Evolutionary conservation across 1,140 invertebrate species (phyloP).

Genomic region (Mizuhopecten yessoensis): DNA sequence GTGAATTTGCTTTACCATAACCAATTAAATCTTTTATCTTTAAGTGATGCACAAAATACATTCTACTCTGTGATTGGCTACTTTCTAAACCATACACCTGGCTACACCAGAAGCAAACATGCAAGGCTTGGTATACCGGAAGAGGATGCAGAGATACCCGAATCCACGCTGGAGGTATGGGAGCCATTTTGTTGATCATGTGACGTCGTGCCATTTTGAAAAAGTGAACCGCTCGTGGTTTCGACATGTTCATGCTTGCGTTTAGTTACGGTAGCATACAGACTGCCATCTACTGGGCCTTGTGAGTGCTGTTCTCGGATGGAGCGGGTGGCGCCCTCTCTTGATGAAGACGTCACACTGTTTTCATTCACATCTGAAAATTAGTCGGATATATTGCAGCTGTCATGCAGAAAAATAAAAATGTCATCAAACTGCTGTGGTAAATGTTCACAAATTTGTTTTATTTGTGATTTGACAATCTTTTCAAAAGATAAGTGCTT

Average conservation of each 20-base stretch:
- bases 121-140: slow-evolving; percentile 64
- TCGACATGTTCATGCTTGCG: slow-evolving; percentile 66
- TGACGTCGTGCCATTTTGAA: slow-evolving; percentile 58
- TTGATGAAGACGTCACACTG: slow-evolving; percentile 50
- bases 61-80: slow-evolving; percentile 33
- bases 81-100: neutral
- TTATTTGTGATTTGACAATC: too few species aligned
- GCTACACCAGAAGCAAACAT: slow-evolving; percentile 48
- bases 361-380: slow-evolving; percentile 68
- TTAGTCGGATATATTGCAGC: slow-evolving; percentile 44
- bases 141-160: slow-evolving; percentile 73
- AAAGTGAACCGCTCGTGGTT: slow-evolving; percentile 52
- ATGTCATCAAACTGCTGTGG: slow-evolving; percentile 40
- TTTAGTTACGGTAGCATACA: slow-evolving; percentile 89
- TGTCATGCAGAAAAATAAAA: slow-evolving; percentile 45
- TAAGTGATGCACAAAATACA: slow-evolving; percentile 6
- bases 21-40: neutral
- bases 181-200: slow-evolving; percentile 67
- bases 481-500: too few species aligned
- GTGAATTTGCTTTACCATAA: neutral
- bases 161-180: slow-evolving; percentile 76
- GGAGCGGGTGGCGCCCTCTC: slow-evolving; percentile 62
- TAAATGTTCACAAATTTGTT: slow-evolving; percentile 40
- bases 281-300: slow-evolving; percentile 93
- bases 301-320: slow-evolving; percentile 86